Conservation (phyloP, 2,797 vertebrate genomes). For the Eidolon dupreanum region DNA sequence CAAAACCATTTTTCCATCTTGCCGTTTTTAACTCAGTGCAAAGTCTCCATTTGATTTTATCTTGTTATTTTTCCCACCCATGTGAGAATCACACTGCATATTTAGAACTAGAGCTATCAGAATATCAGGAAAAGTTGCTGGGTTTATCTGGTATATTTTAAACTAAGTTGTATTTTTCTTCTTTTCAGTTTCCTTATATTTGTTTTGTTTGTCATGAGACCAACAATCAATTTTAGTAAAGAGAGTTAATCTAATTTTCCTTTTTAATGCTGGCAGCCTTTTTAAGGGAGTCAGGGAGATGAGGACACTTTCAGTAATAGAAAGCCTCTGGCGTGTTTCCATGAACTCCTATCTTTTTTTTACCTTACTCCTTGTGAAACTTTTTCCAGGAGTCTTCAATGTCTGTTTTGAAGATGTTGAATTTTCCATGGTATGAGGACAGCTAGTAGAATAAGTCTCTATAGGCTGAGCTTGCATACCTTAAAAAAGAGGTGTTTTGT, state of each 20-base stretch:
- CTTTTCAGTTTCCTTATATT: constrained; percentile 9
- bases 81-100: background rate
- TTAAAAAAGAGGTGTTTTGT: constrained; percentile 53
- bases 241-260: constrained; percentile 39
- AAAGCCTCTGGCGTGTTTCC: background rate
- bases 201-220: constrained; percentile 6
- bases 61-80: background rate
- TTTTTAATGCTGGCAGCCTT: background rate
- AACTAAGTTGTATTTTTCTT: background rate
- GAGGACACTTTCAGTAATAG: background rate
- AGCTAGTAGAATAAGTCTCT: background rate
- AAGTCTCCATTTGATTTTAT: constrained; percentile 20
- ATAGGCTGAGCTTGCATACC: constrained; percentile 69
- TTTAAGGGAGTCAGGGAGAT: background rate
- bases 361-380: constrained; percentile 89
- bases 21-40: constrained; percentile 28
- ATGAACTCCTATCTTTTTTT: constrained; percentile 37
- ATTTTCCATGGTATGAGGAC: constrained; percentile 20
- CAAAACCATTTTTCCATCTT: constrained; percentile 42
- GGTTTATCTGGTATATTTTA: background rate
- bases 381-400: constrained; percentile 76
- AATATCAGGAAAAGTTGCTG: background rate
- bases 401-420: constrained; percentile 59
- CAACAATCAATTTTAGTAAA: background rate
- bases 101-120: constrained; percentile 7